phyloP scores from a whole-genome alignment of 2,888 invertebrate genomes.

The Tenthredo mesomela region DNA sequence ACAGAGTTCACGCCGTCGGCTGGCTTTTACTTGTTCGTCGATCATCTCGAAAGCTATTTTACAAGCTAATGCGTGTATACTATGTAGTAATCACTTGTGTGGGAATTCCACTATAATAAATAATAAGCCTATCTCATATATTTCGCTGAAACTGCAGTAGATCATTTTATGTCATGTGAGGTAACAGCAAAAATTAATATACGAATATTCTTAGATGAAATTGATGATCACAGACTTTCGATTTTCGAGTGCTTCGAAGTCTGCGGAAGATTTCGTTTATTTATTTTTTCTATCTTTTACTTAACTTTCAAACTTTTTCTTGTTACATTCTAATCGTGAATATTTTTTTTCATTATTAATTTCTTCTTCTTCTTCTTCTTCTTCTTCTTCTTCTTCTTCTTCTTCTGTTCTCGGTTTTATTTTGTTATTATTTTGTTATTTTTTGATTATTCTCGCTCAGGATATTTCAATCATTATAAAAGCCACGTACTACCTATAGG shows the following conservation, averaged over 20 bases:
- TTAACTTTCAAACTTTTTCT: background rate
- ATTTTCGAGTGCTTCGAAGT: background rate
- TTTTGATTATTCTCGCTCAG: background rate
- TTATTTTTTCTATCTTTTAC: background rate
- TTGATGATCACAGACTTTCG: background rate
- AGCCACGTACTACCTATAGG: conserved; percentile 2
- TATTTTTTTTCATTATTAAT: background rate
- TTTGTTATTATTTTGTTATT: too few species aligned
- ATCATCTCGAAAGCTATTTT: background rate
- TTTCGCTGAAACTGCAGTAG: background rate
- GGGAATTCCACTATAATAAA: background rate
- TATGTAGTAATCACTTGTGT: background rate
- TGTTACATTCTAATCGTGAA: background rate
- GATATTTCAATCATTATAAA: conserved; percentile 35
- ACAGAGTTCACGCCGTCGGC: background rate
- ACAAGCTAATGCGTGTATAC: background rate
- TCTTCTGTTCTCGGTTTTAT: background rate
- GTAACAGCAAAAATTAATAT: background rate
- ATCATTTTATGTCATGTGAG: background rate
- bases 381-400: too few species aligned
- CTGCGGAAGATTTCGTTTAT: background rate
- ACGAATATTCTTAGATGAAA: background rate
- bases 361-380: too few species aligned
- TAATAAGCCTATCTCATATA: background rate
- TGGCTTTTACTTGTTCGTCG: background rate